phyloP scores from a whole-genome alignment of 2,797 vertebrate genomes.

The Austrolebias charrua region DNA sequence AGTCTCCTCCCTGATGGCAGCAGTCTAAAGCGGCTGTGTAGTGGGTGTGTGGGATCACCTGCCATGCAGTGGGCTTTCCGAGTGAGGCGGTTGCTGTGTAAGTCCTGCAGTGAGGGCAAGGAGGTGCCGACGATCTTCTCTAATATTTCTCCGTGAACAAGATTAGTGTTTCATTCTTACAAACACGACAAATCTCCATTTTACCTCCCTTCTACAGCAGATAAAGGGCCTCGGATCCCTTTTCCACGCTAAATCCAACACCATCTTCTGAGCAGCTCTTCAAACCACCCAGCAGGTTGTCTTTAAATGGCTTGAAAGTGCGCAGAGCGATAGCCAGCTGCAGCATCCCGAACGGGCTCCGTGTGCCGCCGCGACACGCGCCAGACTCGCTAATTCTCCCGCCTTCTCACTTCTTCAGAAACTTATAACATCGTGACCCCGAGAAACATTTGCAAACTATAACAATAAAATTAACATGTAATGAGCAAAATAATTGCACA shows the following conservation, averaged over 20 bases:
- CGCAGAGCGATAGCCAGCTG: slow-evolving; percentile 59
- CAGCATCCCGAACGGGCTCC: slow-evolving; percentile 68
- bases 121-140: no score
- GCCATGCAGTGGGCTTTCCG: no score
- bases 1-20: no score
- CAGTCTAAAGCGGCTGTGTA: no score
- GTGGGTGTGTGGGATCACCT: no score
- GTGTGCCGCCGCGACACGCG: slow-evolving; percentile 24
- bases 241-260: slow-evolving; percentile 72
- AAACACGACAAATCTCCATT: slow-evolving; percentile 76
- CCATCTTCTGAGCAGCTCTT: slow-evolving; percentile 66
- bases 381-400: slow-evolving; percentile 61
- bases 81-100: no score
- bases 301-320: slow-evolving; percentile 73
- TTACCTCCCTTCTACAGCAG: slow-evolving; percentile 73
- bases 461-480: slow-evolving; percentile 89
- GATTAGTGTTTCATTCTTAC: slow-evolving; percentile 69
- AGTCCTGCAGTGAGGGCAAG: no score
- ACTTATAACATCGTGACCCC: slow-evolving; percentile 84
- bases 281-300: slow-evolving; percentile 77
- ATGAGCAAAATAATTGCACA: slow-evolving; percentile 89
- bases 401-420: slow-evolving; percentile 70
- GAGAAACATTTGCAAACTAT: slow-evolving; percentile 85
- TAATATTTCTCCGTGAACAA: slow-evolving; percentile 60
- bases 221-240: slow-evolving; percentile 69